phyloP scores from a whole-genome alignment of 37 sponge, comb jelly and placozoan genomes.

The Cliona cf. orientalis region DNA sequence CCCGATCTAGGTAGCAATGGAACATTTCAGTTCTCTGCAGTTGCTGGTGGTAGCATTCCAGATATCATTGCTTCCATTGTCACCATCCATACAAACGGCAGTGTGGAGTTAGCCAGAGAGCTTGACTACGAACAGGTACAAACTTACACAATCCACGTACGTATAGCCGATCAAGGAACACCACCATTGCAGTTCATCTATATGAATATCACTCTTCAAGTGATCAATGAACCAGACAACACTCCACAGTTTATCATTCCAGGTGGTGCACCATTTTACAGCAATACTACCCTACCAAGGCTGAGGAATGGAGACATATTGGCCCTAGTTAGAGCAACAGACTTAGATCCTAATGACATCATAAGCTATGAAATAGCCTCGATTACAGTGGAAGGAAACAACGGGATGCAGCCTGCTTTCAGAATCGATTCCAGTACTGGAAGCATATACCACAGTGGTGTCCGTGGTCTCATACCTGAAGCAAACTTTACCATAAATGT shows the following conservation, averaged over 20 bases:
- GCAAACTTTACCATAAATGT: slow-evolving; percentile 8
- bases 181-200: background rate
- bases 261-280: background rate
- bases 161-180: background rate
- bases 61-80: background rate
- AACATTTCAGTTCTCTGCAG: background rate
- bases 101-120: slow-evolving; percentile 4
- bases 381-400: background rate
- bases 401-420: background rate
- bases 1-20: slow-evolving; percentile 28
- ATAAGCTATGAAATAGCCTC: slow-evolving; percentile 11
- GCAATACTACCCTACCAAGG: slow-evolving; percentile 21
- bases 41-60: background rate
- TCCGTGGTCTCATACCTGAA: background rate
- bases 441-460: background rate
- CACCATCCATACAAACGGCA: background rate
- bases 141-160: background rate
- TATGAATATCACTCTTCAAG: slow-evolving; percentile 5
- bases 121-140: slow-evolving; percentile 35
- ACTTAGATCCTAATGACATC: slow-evolving; percentile 31
- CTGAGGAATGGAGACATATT: slow-evolving; percentile 9
- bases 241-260: slow-evolving; percentile 7
- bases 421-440: slow-evolving; percentile 20
- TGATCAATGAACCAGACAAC: slow-evolving; percentile 44
- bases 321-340: slow-evolving; percentile 15